Conservation (phyloP, 1,140 invertebrate species). For the Phymastichus coffea region DNA sequence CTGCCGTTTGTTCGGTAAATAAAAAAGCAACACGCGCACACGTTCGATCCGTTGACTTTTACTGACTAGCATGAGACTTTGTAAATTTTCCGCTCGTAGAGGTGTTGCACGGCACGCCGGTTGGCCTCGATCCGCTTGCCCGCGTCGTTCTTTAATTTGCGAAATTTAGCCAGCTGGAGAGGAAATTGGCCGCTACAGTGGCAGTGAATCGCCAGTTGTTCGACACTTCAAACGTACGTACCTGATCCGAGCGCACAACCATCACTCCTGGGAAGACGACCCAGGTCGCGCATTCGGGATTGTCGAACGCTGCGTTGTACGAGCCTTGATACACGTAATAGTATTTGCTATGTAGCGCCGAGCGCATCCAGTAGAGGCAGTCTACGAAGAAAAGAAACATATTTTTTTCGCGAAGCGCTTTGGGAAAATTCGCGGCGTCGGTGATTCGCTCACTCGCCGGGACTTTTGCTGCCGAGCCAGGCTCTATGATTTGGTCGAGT, state of each 20-base stretch:
- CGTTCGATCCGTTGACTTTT: neutral
- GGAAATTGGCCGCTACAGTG: no score
- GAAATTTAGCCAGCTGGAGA: conserved; percentile 36
- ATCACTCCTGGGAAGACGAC: conserved; percentile 74
- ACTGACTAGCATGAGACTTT: conserved; percentile 10
- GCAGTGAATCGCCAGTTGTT: no score
- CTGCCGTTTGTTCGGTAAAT: neutral
- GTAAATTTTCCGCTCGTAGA: conserved; percentile 34
- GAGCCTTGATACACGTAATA: conserved; percentile 71
- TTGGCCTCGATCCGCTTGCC: conserved; percentile 32
- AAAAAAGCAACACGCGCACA: neutral
- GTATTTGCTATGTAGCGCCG: conserved; percentile 44
- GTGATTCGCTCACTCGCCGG: no score
- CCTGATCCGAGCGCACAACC: conserved; percentile 68
- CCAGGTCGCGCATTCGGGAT: conserved; percentile 70
- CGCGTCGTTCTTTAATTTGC: conserved; percentile 34
- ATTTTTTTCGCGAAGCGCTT: conserved; percentile 1
- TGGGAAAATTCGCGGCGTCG: no score
- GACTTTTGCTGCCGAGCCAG: no score
- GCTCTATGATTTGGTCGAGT: no score
- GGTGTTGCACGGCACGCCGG: conserved; percentile 27
- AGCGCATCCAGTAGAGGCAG: conserved; percentile 54
- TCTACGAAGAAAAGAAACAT: conserved; percentile 41
- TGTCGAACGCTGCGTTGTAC: conserved; percentile 63
- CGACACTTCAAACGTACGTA: conserved; percentile 43